A percentile compares a stretch with the other conserved stretches of the same genome.
These are phyloP conservation scores for Peromyscus californicus DNA, from an alignment of 2,113 vertebrate genomes.

Conservation along the genomic window DNA sequence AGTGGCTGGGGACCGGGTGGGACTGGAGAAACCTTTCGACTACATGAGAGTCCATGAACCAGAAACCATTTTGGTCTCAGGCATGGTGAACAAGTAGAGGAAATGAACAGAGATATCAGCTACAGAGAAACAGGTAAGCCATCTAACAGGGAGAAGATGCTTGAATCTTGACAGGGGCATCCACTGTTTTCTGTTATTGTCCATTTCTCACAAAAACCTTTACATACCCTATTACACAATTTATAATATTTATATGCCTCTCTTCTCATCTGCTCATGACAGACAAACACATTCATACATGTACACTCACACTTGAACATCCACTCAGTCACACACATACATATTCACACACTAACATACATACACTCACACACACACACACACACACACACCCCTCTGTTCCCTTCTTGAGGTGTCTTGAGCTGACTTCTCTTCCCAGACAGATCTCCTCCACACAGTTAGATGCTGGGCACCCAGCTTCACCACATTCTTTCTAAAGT, in stretches of 20 bases:
- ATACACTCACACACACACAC: background rate
- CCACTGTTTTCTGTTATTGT: background rate
- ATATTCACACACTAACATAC: background rate
- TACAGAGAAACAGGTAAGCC: background rate
- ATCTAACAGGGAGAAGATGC: background rate
- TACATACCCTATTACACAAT: background rate
- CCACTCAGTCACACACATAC: background rate
- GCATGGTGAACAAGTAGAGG: constrained; percentile 7
- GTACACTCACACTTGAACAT: too few species aligned
- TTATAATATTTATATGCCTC: background rate
- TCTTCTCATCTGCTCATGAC: background rate
- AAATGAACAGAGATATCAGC: background rate
- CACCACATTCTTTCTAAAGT: background rate
- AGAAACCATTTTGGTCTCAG: background rate
- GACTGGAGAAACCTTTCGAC: too few species aligned
- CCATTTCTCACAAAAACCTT: constrained; percentile 29
- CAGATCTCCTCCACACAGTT: background rate
- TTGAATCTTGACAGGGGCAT: background rate
- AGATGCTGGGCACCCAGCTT: too few species aligned
- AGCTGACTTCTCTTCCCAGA: background rate
- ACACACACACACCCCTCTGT: background rate
- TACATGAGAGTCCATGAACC: too few species aligned
- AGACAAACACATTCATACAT: background rate
- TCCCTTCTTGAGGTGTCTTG: background rate
- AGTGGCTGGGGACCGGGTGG: too few species aligned